Base-by-base conservation (phyloP, 1,140 invertebrate genomes). In the Pseudomyrmex sp. region DNA sequence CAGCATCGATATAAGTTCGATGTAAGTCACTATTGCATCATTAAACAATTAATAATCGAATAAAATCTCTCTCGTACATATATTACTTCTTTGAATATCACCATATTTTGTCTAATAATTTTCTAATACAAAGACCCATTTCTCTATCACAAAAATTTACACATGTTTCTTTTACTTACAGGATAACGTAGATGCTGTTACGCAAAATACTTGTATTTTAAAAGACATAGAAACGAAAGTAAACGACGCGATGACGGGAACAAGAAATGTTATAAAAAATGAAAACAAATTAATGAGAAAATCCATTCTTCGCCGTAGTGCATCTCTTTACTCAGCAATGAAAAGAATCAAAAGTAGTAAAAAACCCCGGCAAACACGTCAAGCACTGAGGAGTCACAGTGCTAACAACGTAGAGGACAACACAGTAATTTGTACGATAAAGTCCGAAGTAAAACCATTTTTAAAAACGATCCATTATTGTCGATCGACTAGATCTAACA, bases 271-370 rank as follows among this genome's bases (percentile, higher is more conserved):
- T 0, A 62, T 85, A 56, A 92, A 88, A 62, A 89, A 70, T 15
- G 84, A 91, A 23, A 80, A 77, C 4, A 90, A 77, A 68, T n/a
- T 90, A 0, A 52, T 85, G 15, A 91, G 85, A 44, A 92, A 89
- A 18, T 91, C 88, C 18, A 90, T 91, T 2, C 66, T 91, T 15
- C 89, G 90, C 8, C 86, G 90, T 12, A 83, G 85, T 0, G 83
- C 88, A 4, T 90, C 87, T 18, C 69, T 91, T 61, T 92, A 91
- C 26, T 86, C 87, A 2, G 83, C 85, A 13, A 82, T 92, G 2
- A 93, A 91, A 66, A 90, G 89, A 79, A 90, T 90, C 9, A 92
- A 89, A 63, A 88, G 63, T 48, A 90, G 54, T 18, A 92, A 91
- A 62, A 92, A 91, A 44, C 59, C 89, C 7, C 75, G 87, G n/a